Evolutionary conservation across 2,797 vertebrate genomes (phyloP).

Genomic region (Phrynocephalus guinanensis): DNA sequence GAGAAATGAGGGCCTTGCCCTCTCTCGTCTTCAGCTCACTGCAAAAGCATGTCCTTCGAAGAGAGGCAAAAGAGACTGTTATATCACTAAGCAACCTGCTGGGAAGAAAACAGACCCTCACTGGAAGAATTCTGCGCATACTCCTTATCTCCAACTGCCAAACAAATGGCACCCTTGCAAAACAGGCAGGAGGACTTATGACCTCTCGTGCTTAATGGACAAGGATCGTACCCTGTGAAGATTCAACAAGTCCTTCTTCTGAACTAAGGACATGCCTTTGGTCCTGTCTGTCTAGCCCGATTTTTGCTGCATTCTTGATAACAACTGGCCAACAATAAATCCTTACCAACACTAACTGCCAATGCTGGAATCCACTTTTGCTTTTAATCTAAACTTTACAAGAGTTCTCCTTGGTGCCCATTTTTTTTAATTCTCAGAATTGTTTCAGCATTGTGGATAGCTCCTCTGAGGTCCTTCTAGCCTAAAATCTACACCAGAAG

Average conservation of each 20-base stretch:
- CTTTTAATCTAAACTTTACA: too few relatives aligned
- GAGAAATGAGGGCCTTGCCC: conserved; percentile 29
- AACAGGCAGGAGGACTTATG: neutral
- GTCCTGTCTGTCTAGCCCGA: too few relatives aligned
- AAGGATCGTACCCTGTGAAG: neutral
- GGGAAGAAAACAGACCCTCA: conserved; percentile 75
- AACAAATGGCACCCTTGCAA: neutral
- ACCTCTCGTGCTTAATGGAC: neutral
- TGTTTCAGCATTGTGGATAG: too few relatives aligned
- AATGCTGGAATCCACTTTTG: too few relatives aligned
- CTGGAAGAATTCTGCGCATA: conserved; percentile 54
- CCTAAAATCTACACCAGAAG: too few relatives aligned
- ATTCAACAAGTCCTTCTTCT: neutral
- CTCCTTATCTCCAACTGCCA: conserved; percentile 11
- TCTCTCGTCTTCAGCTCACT: conserved; percentile 24
- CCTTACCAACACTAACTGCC: too few relatives aligned
- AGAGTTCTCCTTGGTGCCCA: too few relatives aligned
- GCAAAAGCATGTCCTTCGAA: conserved; percentile 55
- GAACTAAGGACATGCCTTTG: neutral
- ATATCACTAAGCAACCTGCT: conserved; percentile 79
- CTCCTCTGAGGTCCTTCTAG: too few relatives aligned
- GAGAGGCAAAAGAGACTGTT: conserved; percentile 64
- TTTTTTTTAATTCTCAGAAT: too few relatives aligned
- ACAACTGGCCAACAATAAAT: too few relatives aligned
- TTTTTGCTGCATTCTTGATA: too few relatives aligned